Base-by-base conservation (phyloP, 2,888 invertebrate species). In the Lamellibrachia satsuma region DNA sequence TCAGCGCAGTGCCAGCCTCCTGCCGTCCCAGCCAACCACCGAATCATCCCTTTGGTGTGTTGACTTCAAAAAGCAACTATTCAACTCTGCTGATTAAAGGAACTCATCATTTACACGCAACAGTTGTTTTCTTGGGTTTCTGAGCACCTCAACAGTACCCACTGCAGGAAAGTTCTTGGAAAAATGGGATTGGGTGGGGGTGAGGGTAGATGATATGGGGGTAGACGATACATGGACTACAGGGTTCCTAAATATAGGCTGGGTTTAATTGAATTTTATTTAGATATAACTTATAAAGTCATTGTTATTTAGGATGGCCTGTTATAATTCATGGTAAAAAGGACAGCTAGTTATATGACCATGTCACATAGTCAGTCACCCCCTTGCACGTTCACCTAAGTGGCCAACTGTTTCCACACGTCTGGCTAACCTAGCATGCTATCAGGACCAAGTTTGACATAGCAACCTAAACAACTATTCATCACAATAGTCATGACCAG, bases 41-140 rank as follows among this genome's bases (percentile, higher is more conserved):
- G 22, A 75, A 75, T 15, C 75, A 75, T 75, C 75, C 75, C 75
- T 75, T 75, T 75, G 11, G 75, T 6, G 15, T 2, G 75, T 15
- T 22, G 22, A 75, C 75, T 75, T 75, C 75, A 75, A 75, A 75
- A 75, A 75, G 75, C 75, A 75, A 75, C 75, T 75, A n/a, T 75
- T n/a, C 75, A 75, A 75, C 22, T 4, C 22, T 75, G 75, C 75
- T 75, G 75, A 75, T 75, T 75, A n/a, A 75, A 75, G 75, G 22
- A 4, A 6, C 75, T 75, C 75, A 75, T 75, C 75, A 75, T n/a
- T 75, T 75, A 75, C 75, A 75, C 75, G 6, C 0, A n/a, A 75
- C 75, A 75, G 75, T 75, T 75, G 75, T n/a, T 75, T 75, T 15
- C n/a, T 6, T n/a, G n/a, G 15, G 75, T 75, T 75, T 75, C 75